Evolutionary conservation across 2,113 vertebrate genomes (phyloP).

Genomic region (Tiliqua scincoides): DNA sequence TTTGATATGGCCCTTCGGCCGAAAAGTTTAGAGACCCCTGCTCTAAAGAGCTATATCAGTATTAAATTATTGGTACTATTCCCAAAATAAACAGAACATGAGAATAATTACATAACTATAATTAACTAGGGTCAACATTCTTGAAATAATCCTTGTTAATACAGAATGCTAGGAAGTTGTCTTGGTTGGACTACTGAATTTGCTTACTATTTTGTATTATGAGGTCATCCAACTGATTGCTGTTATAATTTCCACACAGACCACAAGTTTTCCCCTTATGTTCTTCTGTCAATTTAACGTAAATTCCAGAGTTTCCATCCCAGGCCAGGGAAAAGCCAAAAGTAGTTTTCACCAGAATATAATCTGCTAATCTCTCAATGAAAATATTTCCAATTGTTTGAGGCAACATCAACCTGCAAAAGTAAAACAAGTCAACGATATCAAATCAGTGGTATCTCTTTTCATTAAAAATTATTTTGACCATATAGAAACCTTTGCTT

Average conservation of each 20-base stretch:
- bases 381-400: conserved; percentile 90
- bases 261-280: conserved; percentile 92
- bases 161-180: not conserved
- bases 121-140: not conserved
- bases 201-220: conserved; percentile 86
- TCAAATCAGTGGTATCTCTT: not conserved
- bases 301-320: conserved; percentile 95
- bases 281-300: conserved; percentile 93
- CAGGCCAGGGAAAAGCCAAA: conserved; percentile 98
- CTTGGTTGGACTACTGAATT: conserved; percentile 15
- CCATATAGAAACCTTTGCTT: not conserved
- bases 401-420: conserved; percentile 86
- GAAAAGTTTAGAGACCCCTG: no score
- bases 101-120: not conserved
- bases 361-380: conserved; percentile 94
- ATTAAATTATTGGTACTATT: not conserved
- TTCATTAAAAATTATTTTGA: not conserved
- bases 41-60: no score
- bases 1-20: no score
- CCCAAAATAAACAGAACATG: not conserved
- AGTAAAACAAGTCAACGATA: conserved; percentile 47
- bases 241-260: conserved; percentile 95
- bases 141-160: not conserved
- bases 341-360: conserved; percentile 95
- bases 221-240: conserved; percentile 90